Conservation (phyloP, 2,797 vertebrate genomes). For the Melanogrammus aeglefinus region DNA sequence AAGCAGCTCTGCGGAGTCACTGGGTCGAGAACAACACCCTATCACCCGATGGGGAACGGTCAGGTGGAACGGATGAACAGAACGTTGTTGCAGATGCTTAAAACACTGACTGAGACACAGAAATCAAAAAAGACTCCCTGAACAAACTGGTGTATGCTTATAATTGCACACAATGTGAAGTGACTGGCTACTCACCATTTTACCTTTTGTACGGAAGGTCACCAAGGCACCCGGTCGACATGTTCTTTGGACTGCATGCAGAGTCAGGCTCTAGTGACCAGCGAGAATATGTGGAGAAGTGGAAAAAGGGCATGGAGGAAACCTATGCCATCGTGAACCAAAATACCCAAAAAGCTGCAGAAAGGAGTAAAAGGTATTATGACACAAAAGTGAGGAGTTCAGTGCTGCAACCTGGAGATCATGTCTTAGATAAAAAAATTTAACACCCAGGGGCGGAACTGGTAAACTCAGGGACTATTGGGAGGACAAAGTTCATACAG, state of each 20-base stretch:
- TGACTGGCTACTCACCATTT: background rate
- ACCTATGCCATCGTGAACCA: background rate
- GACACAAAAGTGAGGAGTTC: constrained; percentile 4
- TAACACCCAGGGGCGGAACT: background rate
- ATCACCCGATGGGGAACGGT: background rate
- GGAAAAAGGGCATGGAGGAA: constrained; percentile 4
- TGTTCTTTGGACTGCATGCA: background rate
- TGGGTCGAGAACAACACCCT: constrained; percentile 6
- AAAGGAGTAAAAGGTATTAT: constrained; percentile 2
- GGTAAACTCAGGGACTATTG: constrained; percentile 5
- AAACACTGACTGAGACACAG: background rate
- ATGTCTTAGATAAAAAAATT: background rate
- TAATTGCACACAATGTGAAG: background rate
- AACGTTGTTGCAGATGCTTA: background rate
- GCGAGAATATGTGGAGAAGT: background rate
- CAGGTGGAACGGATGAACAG: background rate
- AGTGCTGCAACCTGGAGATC: constrained; percentile 1
- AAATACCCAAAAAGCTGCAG: constrained; percentile 1
- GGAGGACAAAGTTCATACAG: constrained; percentile 5
- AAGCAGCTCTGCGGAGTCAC: background rate
- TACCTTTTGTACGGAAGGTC: background rate
- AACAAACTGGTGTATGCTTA: background rate
- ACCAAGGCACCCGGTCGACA: background rate
- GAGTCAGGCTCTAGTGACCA: background rate
- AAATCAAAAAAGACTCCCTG: background rate